A percentile compares a stretch with the other conserved stretches of the same genome.
phyloP scores from a whole-genome alignment of 2,797 vertebrate species.

The Spea hammondii region DNA sequence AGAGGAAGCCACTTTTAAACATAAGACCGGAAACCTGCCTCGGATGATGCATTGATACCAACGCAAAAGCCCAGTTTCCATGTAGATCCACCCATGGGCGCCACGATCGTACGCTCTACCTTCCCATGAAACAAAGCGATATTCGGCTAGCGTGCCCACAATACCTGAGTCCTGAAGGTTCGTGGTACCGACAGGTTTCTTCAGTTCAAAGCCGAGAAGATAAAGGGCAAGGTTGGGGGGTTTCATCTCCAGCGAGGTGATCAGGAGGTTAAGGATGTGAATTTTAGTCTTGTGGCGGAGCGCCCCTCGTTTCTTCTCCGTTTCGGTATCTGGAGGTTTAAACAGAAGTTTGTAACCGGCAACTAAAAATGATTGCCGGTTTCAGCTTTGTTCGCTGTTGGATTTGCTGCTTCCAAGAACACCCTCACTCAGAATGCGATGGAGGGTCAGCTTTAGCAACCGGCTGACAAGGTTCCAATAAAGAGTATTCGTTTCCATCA shows the following conservation, averaged over 20 bases:
- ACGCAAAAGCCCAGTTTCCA: no score
- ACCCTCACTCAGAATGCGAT: no score
- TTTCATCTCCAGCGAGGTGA: constrained; percentile 91
- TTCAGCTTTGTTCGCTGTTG: background rate
- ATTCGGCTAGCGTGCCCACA: no score
- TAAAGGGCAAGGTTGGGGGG: constrained; percentile 90
- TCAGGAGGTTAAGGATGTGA: constrained; percentile 93
- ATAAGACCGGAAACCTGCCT: no score
- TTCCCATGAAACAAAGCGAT: no score
- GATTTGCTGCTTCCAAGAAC: background rate
- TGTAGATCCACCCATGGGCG: no score
- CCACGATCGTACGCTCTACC: no score
- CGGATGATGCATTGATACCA: no score
- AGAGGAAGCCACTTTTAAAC: background rate
- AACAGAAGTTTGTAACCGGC: background rate
- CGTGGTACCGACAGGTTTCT: constrained; percentile 91
- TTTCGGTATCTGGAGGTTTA: constrained; percentile 72
- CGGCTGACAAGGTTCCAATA: no score
- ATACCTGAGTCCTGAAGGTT: constrained; percentile 94
- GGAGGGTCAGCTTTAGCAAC: no score
- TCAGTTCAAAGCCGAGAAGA: constrained; percentile 90
- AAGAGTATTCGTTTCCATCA: no score
- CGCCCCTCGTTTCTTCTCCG: constrained; percentile 74
- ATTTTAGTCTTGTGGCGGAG: constrained; percentile 91
- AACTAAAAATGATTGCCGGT: background rate